Conservation (phyloP, 2,113 vertebrate genomes). For the Crotophaga sulcirostris region DNA sequence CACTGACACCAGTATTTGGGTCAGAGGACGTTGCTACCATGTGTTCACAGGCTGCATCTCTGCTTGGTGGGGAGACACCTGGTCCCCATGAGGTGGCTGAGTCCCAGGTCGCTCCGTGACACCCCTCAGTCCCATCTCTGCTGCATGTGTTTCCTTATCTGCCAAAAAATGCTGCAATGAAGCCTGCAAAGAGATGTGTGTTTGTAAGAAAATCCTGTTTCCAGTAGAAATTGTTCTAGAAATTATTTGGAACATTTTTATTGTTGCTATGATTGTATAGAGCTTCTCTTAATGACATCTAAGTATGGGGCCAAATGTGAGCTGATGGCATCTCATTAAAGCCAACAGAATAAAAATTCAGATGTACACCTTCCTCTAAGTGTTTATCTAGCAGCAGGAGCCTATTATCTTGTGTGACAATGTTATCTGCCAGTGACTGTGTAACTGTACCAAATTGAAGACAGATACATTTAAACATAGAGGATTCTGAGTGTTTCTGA, state of each 20-base stretch:
- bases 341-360: not conserved
- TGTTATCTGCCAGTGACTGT: not conserved
- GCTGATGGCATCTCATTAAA: conserved; percentile 21
- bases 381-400: conserved; percentile 1
- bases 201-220: not conserved
- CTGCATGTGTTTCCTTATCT: not conserved
- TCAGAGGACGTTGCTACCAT: not conserved
- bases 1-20: not conserved
- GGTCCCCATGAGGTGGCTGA: rapidly evolving
- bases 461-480: not conserved
- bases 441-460: not conserved
- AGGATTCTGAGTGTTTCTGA: not conserved
- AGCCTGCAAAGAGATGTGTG: not conserved
- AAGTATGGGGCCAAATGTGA: not conserved
- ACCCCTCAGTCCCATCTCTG: rapidly evolving
- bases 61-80: not conserved
- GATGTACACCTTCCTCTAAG: not conserved
- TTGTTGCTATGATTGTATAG: not conserved
- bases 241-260: not conserved
- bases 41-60: not conserved
- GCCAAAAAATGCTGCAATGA: not conserved
- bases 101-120: not conserved
- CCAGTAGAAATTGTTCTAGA: not conserved
- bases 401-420: not conserved
- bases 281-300: not conserved